Conservation (phyloP, 2,888 invertebrate species). For the Notocelia uddmanniana region DNA sequence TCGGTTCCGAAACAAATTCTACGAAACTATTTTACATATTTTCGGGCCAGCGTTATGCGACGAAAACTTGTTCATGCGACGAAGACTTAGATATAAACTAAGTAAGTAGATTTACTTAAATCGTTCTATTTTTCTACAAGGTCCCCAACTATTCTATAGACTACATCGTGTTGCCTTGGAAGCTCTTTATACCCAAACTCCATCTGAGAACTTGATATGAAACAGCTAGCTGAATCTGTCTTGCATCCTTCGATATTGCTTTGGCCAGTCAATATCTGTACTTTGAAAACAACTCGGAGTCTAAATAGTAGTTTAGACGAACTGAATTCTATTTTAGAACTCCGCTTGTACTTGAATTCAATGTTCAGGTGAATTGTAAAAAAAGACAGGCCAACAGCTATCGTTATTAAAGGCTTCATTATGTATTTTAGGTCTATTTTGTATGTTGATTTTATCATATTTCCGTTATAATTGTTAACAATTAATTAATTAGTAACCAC, state of each 20-base stretch:
- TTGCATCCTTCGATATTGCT: slow-evolving; percentile 22
- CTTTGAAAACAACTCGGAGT: slow-evolving; percentile 7
- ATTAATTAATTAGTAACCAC: neutral
- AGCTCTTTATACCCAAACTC: slow-evolving; percentile 22
- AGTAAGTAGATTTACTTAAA: slow-evolving; percentile 17
- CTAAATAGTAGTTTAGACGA: neutral
- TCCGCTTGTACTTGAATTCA: neutral
- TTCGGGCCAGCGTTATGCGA: slow-evolving; percentile 20
- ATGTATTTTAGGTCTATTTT: neutral
- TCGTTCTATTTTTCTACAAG: slow-evolving; percentile 24
- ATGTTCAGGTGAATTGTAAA: neutral
- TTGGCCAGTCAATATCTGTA: neutral
- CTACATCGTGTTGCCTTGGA: slow-evolving; percentile 8
- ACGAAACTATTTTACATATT: slow-evolving; percentile 32
- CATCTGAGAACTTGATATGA: slow-evolving; percentile 13
- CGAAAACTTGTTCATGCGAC: slow-evolving; percentile 23
- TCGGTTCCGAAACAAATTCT: slow-evolving; percentile 16
- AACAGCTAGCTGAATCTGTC: slow-evolving; percentile 11
- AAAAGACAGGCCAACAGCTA: neutral
- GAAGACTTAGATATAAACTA: slow-evolving; percentile 16
- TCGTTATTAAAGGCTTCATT: neutral
- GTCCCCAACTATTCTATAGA: slow-evolving; percentile 16
- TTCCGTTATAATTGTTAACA: too few relatives aligned
- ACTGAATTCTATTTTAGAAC: neutral
- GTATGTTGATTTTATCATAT: too few relatives aligned